phyloP scores from a whole-genome alignment of 2,113 vertebrate genomes.

The Rostratula benghalensis region DNA sequence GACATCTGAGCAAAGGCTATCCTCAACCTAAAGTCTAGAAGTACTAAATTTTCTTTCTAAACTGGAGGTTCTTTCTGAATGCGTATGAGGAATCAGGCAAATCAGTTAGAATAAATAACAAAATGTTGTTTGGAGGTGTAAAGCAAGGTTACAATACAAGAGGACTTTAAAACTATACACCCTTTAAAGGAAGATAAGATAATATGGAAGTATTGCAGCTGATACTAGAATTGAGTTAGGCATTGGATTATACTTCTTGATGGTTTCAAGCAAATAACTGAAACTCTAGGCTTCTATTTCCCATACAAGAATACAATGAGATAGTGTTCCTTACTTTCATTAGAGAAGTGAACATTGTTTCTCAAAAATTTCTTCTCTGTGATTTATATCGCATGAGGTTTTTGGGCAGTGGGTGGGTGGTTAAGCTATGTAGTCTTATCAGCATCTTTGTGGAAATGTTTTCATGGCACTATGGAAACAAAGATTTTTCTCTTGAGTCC shows the following conservation, averaged over 20 bases:
- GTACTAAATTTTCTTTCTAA: not conserved
- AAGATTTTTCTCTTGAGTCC: not conserved
- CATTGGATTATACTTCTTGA: not conserved
- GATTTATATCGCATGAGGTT: not conserved
- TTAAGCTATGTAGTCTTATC: not conserved
- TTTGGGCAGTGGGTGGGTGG: accelerated
- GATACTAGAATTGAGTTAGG: not conserved
- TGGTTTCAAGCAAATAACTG: not conserved
- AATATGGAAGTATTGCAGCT: not conserved
- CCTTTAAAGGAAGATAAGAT: not conserved
- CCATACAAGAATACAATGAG: not conserved
- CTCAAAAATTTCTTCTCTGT: not conserved
- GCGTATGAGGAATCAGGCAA: not conserved
- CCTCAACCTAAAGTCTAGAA: not conserved
- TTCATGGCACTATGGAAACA: not conserved
- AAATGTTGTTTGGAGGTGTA: not conserved
- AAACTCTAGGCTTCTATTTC: not conserved
- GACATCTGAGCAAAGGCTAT: too few species aligned
- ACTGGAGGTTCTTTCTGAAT: not conserved
- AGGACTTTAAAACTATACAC: not conserved
- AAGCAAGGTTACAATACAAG: not conserved
- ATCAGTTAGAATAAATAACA: not conserved
- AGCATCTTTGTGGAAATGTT: not conserved
- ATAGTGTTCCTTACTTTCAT: not conserved
- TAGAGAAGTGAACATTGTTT: not conserved